Conservation (phyloP, 2,888 invertebrate genomes). For the Monochamus alternatus region DNA sequence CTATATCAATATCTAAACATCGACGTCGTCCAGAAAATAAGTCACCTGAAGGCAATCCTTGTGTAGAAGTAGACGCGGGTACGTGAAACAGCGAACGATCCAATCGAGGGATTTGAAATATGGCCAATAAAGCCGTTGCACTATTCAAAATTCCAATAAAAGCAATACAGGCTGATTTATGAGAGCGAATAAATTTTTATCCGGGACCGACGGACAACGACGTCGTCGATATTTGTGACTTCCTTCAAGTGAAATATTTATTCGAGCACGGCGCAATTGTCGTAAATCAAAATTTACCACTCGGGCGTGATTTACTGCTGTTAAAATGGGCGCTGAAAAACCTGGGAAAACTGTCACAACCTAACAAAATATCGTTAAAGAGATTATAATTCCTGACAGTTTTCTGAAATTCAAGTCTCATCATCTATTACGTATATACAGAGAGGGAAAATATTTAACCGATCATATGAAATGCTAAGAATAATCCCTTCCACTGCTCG, state of each 20-base stretch:
- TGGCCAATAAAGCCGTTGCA: conserved; percentile 30
- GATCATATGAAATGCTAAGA: too few relatives aligned
- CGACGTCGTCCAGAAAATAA: neutral
- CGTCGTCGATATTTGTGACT: conserved; percentile 25
- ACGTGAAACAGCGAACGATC: conserved; percentile 10
- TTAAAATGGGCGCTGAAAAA: too few relatives aligned
- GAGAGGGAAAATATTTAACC: too few relatives aligned
- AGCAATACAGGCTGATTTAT: conserved; percentile 31
- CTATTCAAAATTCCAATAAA: conserved; percentile 37
- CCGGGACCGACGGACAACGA: conserved; percentile 17
- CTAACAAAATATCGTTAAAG: too few relatives aligned
- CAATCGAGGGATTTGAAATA: conserved; percentile 36
- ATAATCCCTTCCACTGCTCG: too few relatives aligned
- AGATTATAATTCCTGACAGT: too few relatives aligned
- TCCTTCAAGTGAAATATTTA: conserved; percentile 26
- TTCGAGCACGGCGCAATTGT: conserved; percentile 9
- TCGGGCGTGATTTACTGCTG: too few relatives aligned
- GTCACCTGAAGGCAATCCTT: neutral
- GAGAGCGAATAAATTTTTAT: conserved; percentile 32
- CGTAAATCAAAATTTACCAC: conserved; percentile 4
- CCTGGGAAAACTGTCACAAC: too few relatives aligned
- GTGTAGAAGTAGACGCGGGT: neutral
- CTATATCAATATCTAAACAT: neutral
- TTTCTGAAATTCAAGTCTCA: too few relatives aligned
- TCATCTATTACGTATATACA: too few relatives aligned